phyloP scores from a whole-genome alignment of 2,113 vertebrate species.

The Clarias macrocephalus region DNA sequence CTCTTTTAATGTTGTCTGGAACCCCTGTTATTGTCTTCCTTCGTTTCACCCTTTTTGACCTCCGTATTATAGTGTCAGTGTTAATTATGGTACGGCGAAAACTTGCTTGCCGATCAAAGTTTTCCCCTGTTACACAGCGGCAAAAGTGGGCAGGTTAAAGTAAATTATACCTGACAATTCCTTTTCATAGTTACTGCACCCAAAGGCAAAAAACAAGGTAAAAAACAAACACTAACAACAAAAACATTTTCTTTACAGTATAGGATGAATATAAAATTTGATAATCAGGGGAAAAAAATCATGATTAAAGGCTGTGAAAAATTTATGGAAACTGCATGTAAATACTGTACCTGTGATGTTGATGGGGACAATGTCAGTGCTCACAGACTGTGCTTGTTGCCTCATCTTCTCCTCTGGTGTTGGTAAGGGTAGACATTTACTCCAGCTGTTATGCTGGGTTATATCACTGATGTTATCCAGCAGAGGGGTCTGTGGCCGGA shows the following conservation, averaged over 20 bases:
- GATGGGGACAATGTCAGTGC: slow-evolving; percentile 88
- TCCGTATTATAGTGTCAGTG: slow-evolving; percentile 83
- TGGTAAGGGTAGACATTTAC: slow-evolving; percentile 79
- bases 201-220: background rate
- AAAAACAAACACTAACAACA: background rate
- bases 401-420: slow-evolving; percentile 95
- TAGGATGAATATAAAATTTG: background rate
- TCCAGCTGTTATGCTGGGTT: slow-evolving; percentile 78
- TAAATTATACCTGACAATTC: background rate
- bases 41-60: slow-evolving; percentile 86
- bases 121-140: slow-evolving; percentile 84
- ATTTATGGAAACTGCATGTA: background rate
- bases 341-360: slow-evolving; percentile 85
- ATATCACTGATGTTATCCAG: slow-evolving; percentile 73
- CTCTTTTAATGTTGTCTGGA: slow-evolving; percentile 81
- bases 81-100: slow-evolving; percentile 86
- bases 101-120: slow-evolving; percentile 96
- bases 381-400: slow-evolving; percentile 81
- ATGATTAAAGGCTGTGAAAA: background rate
- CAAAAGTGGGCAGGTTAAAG: slow-evolving; percentile 64
- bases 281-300: background rate
- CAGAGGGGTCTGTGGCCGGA: slow-evolving; percentile 78
- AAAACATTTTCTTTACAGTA: background rate
- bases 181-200: background rate
- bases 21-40: slow-evolving; percentile 86